Percentiles rank a stretch among this genome's conserved stretches.
phyloP scores from a whole-genome alignment of 2,113 vertebrate species.

The Oncorhynchus clarkii region DNA sequence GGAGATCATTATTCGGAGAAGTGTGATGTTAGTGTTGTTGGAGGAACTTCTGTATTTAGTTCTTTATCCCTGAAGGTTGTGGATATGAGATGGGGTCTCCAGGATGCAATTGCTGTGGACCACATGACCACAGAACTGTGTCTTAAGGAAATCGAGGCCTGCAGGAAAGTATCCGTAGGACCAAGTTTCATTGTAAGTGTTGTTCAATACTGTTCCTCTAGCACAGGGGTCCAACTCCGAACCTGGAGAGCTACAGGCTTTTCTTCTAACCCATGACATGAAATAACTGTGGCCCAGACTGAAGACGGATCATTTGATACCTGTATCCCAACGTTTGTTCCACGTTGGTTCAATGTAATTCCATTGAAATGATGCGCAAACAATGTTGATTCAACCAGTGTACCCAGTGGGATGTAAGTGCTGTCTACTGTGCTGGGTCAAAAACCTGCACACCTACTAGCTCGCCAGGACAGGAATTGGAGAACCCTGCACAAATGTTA shows the following conservation, averaged over 20 bases:
- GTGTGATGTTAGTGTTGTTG: background rate
- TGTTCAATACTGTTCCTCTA: background rate
- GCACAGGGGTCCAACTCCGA: background rate
- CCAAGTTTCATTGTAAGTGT: conserved; percentile 77
- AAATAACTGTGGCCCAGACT: too few species aligned
- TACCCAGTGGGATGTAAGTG: too few species aligned
- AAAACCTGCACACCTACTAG: too few species aligned
- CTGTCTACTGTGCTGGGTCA: too few species aligned
- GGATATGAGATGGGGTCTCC: conserved; percentile 79
- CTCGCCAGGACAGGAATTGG: too few species aligned
- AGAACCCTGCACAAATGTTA: background rate
- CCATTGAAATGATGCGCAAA: too few species aligned
- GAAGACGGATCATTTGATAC: too few species aligned
- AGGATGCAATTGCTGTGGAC: conserved; percentile 47
- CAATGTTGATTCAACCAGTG: too few species aligned
- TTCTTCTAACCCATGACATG: background rate
- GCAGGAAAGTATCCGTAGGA: conserved; percentile 69
- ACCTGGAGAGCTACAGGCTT: background rate
- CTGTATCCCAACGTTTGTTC: too few species aligned
- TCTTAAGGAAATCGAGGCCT: conserved; percentile 74
- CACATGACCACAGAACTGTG: conserved; percentile 70
- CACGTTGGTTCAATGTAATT: too few species aligned
- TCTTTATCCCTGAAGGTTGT: conserved; percentile 65
- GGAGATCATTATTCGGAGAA: too few species aligned
- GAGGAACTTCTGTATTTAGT: background rate